Conservation (phyloP, 1,140 invertebrate genomes). For the Zaprionus ghesquierei region DNA sequence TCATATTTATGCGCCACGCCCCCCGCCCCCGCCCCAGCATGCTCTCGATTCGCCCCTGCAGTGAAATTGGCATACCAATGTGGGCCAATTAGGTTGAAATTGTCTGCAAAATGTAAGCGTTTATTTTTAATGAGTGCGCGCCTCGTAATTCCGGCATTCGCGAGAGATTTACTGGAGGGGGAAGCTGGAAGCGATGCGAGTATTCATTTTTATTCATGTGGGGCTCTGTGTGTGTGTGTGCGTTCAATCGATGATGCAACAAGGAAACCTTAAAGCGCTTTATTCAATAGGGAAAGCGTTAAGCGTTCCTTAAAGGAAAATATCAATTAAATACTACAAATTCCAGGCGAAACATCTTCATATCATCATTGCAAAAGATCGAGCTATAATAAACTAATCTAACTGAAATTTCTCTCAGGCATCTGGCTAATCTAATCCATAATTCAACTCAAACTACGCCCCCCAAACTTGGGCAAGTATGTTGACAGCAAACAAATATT, state of each 20-base stretch:
- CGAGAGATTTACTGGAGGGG: no score
- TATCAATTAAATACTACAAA: background rate
- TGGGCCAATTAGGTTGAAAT: conserved; percentile 74
- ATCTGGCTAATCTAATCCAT: no score
- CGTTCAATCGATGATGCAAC: conserved; percentile 6
- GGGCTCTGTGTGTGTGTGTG: background rate
- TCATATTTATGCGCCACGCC: background rate
- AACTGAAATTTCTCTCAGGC: no score
- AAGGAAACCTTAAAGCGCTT: background rate
- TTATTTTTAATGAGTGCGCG: conserved; percentile 54
- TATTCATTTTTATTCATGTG: background rate
- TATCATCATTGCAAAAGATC: no score
- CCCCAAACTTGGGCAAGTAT: background rate
- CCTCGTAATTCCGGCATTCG: conserved; percentile 8
- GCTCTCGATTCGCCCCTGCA: background rate
- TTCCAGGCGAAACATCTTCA: no score
- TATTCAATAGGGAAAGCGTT: background rate
- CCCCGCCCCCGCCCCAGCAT: background rate
- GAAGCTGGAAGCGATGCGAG: conserved; percentile 2
- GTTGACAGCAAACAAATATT: conserved; percentile 22
- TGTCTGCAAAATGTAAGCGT: conserved; percentile 69
- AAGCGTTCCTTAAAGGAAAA: background rate
- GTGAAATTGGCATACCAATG: conserved; percentile 50
- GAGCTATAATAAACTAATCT: no score
- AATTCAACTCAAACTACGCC: background rate